phyloP scores from a whole-genome alignment of 2,888 invertebrate genomes.

The Strigamia maritima region DNA sequence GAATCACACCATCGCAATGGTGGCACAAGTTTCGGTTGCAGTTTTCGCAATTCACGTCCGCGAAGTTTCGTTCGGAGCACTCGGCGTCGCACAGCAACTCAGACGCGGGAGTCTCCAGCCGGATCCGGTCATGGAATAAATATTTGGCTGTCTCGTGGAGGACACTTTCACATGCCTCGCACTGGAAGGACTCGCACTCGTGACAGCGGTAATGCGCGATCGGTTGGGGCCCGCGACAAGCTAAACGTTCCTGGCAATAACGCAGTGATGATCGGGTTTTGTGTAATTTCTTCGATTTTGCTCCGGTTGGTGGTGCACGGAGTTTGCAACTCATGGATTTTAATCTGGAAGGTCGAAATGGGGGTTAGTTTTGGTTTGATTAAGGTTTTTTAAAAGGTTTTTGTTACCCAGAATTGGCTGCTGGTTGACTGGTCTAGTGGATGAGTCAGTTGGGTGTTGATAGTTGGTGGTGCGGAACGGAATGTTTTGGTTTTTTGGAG shows the following conservation, averaged over 20 bases:
- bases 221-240: constrained; percentile 44
- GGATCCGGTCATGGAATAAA: constrained; percentile 49
- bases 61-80: constrained; percentile 50
- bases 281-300: neutral
- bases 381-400: too few relatives aligned
- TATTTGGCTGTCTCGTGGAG: constrained; percentile 49
- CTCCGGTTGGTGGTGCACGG: neutral
- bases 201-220: constrained; percentile 49
- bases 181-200: constrained; percentile 52
- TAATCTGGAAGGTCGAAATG: neutral
- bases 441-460: too few relatives aligned
- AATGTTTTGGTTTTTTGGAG: too few relatives aligned
- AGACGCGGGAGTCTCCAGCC: constrained; percentile 46
- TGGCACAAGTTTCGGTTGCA: constrained; percentile 50
- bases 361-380: too few relatives aligned
- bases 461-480: too few relatives aligned
- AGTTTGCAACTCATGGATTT: constrained; percentile 1
- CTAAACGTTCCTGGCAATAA: constrained; percentile 44
- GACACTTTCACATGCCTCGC: constrained; percentile 49
- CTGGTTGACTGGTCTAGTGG: too few relatives aligned
- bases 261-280: constrained; percentile 42
- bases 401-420: too few relatives aligned
- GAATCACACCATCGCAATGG: constrained; percentile 49
- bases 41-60: constrained; percentile 50
- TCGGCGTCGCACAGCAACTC: constrained; percentile 49